Evolutionary conservation across 2,797 vertebrate species (phyloP).

Genomic region (Diplodus sargus): DNA sequence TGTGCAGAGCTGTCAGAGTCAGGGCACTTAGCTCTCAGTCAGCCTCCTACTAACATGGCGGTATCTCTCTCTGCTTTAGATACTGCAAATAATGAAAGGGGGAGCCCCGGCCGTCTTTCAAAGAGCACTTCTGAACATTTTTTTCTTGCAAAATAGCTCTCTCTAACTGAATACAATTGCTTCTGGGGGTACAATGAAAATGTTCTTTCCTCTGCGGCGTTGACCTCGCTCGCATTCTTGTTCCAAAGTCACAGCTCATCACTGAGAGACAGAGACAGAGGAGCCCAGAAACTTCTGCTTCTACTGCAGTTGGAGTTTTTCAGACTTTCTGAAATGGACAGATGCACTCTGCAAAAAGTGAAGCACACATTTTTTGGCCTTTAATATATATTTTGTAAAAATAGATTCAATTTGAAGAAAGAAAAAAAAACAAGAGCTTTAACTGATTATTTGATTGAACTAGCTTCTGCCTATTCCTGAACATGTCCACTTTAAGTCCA

Average conservation of each 20-base stretch:
- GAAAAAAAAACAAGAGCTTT: no score
- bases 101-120: constrained; percentile 60
- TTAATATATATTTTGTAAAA: no score
- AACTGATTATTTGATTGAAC: no score
- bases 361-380: not conserved
- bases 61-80: constrained; percentile 64
- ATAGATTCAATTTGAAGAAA: no score
- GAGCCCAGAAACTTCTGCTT: constrained; percentile 44
- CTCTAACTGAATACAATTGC: constrained; percentile 66
- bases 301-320: not conserved
- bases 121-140: constrained; percentile 72
- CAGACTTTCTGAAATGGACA: not conserved
- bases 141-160: constrained; percentile 56
- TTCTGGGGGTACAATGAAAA: constrained; percentile 64
- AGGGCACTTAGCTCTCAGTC: constrained; percentile 71
- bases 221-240: constrained; percentile 54
- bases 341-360: not conserved
- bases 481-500: no score
- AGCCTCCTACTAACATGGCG: constrained; percentile 62
- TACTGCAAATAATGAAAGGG: constrained; percentile 69
- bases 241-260: constrained; percentile 62
- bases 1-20: constrained; percentile 72
- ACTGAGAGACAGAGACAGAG: constrained; percentile 20
- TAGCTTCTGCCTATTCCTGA: no score
- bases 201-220: constrained; percentile 46